These are phyloP conservation scores for Acanthurus lineatus DNA, from an alignment of 2,797 vertebrate species.

Conservation along the genomic window DNA sequence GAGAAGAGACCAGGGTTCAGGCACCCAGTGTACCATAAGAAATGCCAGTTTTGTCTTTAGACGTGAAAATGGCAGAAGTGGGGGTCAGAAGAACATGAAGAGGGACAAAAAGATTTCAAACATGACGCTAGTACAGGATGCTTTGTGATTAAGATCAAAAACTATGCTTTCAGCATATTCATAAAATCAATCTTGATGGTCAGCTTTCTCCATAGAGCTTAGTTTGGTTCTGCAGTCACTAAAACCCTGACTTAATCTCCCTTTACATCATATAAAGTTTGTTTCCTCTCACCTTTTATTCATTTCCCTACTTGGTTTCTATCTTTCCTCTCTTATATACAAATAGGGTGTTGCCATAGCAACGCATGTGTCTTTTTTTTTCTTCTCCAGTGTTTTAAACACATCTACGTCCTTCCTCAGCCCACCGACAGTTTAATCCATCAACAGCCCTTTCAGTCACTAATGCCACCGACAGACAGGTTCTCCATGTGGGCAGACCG, in stretches of 20 bases:
- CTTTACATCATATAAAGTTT: constrained; percentile 2
- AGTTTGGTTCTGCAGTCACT: background rate
- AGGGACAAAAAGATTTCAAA: too few relatives aligned
- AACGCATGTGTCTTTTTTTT: constrained; percentile 33
- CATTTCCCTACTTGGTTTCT: background rate
- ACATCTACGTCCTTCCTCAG: constrained; percentile 31
- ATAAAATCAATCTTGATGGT: background rate
- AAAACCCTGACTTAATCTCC: background rate
- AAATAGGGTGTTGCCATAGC: constrained; percentile 44
- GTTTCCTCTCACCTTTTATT: constrained; percentile 14
- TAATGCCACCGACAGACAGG: background rate
- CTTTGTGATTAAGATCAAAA: too few relatives aligned
- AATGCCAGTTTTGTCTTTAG: too few relatives aligned
- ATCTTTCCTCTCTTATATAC: constrained; percentile 1
- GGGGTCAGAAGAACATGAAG: too few relatives aligned
- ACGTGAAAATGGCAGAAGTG: too few relatives aligned
- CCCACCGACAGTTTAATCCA: constrained; percentile 8
- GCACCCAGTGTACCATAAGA: too few relatives aligned
- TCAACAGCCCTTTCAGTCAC: background rate
- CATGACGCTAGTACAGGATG: too few relatives aligned
- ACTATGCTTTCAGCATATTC: too few relatives aligned
- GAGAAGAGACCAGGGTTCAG: too few relatives aligned
- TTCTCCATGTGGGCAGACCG: background rate
- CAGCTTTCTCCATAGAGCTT: background rate
- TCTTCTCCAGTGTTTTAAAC: constrained; percentile 1